Evolutionary conservation across 92 coral and sea anemone genomes (phyloP).

Genomic region (Parazoanthus atlanticus): DNA sequence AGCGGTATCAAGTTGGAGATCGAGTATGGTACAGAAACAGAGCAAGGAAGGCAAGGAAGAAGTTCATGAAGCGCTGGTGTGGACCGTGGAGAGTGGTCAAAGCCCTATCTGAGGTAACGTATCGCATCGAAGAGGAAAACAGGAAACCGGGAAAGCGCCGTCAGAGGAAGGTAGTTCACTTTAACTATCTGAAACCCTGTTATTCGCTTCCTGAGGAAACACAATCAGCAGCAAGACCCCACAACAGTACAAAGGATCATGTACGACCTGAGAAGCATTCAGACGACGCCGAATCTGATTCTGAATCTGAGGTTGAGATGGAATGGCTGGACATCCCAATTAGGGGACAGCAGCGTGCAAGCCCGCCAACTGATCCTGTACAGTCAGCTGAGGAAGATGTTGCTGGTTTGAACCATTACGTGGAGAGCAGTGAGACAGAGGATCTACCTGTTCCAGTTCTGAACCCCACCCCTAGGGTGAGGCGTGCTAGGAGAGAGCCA

Average conservation of each 20-base stretch:
- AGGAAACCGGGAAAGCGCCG: constrained; percentile 37
- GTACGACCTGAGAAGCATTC: not conserved
- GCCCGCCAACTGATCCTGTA: no score
- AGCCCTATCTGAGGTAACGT: constrained; percentile 47
- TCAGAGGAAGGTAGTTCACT: constrained; percentile 45
- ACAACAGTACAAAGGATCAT: not conserved
- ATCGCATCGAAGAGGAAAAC: constrained; percentile 49
- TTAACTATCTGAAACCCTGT: constrained; percentile 42
- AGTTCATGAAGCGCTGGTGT: constrained; percentile 12
- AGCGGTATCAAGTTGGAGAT: constrained; percentile 39
- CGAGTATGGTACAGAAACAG: constrained; percentile 53
- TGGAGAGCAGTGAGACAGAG: no score
- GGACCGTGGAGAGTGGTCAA: constrained; percentile 52
- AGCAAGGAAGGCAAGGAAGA: not conserved
- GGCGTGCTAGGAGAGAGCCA: no score
- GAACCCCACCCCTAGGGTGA: no score
- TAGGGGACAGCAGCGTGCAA: no score
- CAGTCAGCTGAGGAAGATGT: no score
- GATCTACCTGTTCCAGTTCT: no score
- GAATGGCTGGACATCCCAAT: no score
- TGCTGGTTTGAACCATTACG: no score
- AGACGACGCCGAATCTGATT: not conserved
- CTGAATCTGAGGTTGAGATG: no score
- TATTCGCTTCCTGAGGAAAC: constrained; percentile 26
- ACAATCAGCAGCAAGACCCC: not conserved